phyloP scores from a whole-genome alignment of 2,888 invertebrate species.

The Gastracanthus pulcherrimus region DNA sequence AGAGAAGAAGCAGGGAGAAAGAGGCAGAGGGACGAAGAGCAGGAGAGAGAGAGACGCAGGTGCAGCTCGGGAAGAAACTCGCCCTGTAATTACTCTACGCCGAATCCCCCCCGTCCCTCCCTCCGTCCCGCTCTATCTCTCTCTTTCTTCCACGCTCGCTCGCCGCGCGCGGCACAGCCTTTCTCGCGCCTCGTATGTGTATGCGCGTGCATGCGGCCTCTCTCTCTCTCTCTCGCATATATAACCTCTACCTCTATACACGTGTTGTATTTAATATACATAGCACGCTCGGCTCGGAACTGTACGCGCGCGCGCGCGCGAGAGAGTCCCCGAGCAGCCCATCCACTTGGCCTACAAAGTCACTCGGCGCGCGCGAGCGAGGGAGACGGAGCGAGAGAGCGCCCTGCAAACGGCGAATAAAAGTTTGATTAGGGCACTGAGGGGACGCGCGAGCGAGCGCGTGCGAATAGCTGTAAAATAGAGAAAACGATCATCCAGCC shows the following conservation, averaged over 20 bases:
- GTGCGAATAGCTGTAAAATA: neutral
- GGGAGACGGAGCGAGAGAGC: neutral
- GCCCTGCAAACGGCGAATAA: neutral
- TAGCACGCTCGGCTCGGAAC: neutral
- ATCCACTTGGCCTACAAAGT: slow-evolving; percentile 6
- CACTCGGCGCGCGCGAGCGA: no score
- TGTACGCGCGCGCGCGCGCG: no score
- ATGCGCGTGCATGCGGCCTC: no score
- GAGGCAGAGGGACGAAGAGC: slow-evolving; percentile 24
- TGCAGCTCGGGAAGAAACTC: slow-evolving; percentile 3
- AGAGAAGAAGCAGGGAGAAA: neutral
- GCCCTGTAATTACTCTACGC: slow-evolving; percentile 11
- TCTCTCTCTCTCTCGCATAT: neutral
- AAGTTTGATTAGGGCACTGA: neutral
- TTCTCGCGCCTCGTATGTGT: slow-evolving; percentile 7
- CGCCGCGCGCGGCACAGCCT: no score
- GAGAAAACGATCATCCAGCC: neutral
- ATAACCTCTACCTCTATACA: neutral
- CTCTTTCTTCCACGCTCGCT: no score
- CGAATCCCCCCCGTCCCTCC: no score
- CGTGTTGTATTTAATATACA: slow-evolving; percentile 9
- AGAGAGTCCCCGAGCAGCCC: no score
- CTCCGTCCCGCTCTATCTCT: no score
- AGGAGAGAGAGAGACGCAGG: neutral
- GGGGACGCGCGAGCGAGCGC: neutral